Percentiles rank a stretch among this genome's conserved stretches.
Conservation (phyloP, 2,888 invertebrate genomes). For the Stenoptilia bipunctidactyla region DNA sequence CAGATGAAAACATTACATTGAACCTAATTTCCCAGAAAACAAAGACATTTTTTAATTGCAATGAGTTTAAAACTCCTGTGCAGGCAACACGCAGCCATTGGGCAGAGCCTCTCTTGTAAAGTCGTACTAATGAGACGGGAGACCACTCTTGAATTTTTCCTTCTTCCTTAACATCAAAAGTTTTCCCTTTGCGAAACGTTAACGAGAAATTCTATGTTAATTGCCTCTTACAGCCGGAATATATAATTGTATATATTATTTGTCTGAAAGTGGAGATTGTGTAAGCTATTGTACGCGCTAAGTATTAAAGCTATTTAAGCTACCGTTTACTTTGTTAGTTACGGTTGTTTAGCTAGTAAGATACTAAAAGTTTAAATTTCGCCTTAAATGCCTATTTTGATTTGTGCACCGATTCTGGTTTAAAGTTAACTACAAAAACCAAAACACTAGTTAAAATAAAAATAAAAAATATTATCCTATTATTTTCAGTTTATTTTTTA, state of each 20-base stretch:
- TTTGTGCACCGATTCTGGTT: too few relatives aligned
- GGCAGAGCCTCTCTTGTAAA: conserved; percentile 43
- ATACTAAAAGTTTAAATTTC: too few relatives aligned
- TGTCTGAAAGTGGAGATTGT: conserved; percentile 41
- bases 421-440: too few relatives aligned
- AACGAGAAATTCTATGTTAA: conserved; percentile 64
- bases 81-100: conserved; percentile 20
- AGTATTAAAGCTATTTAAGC: too few relatives aligned
- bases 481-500: too few relatives aligned
- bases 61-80: background rate
- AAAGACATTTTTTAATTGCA: too few relatives aligned
- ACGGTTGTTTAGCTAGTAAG: too few relatives aligned
- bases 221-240: conserved; percentile 53
- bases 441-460: too few relatives aligned
- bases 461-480: too few relatives aligned
- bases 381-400: too few relatives aligned
- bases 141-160: conserved; percentile 52
- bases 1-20: conserved; percentile 18
- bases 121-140: conserved; percentile 56
- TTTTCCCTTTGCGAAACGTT: conserved; percentile 54
- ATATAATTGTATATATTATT: conserved; percentile 64
- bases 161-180: conserved; percentile 61
- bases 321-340: too few relatives aligned
- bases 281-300: conserved; percentile 42
- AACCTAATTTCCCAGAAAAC: too few relatives aligned